Conservation (phyloP, 2,113 vertebrate species). For the Pteronura brasiliensis region DNA sequence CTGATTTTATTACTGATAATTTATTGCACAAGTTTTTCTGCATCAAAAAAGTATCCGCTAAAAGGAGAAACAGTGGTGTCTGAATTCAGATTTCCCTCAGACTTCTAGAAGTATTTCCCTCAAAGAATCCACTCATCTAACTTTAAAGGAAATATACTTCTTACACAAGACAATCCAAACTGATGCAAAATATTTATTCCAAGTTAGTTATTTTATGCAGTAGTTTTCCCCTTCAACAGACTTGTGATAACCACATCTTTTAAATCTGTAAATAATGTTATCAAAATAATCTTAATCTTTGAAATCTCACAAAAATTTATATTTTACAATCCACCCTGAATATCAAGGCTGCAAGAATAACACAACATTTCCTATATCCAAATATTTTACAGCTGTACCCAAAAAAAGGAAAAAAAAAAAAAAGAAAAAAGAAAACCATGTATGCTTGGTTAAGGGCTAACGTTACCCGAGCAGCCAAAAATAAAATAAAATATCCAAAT, state of each 20-base stretch:
- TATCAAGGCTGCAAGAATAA: constrained; percentile 95
- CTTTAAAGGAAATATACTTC: constrained; percentile 67
- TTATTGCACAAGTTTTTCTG: constrained; percentile 58
- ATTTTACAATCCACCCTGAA: constrained; percentile 97
- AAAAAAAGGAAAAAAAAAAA: constrained; percentile 76
- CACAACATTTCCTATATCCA: constrained; percentile 89
- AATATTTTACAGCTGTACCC: constrained; percentile 94
- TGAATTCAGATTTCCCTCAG: background rate
- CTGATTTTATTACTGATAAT: constrained; percentile 44
- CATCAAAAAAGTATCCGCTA: constrained; percentile 30
- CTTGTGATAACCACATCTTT: constrained; percentile 90
- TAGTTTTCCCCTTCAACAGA: constrained; percentile 89
- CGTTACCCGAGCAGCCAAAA: constrained; percentile 90
- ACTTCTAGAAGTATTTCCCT: background rate
- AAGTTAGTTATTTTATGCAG: constrained; percentile 93
- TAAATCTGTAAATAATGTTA: constrained; percentile 97
- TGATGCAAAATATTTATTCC: constrained; percentile 99
- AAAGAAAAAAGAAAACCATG: constrained; percentile 79
- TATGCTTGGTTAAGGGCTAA: constrained; percentile 89
- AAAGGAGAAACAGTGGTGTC: constrained; percentile 7
- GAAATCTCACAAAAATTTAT: constrained; percentile 96
- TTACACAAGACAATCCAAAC: constrained; percentile 84
- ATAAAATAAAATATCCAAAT: constrained; percentile 87
- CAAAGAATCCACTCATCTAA: constrained; percentile 19
- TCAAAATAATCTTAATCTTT: constrained; percentile 97